Conservation (phyloP, 2,797 vertebrate species). For the Gymnoscopelus microlampas region DNA sequence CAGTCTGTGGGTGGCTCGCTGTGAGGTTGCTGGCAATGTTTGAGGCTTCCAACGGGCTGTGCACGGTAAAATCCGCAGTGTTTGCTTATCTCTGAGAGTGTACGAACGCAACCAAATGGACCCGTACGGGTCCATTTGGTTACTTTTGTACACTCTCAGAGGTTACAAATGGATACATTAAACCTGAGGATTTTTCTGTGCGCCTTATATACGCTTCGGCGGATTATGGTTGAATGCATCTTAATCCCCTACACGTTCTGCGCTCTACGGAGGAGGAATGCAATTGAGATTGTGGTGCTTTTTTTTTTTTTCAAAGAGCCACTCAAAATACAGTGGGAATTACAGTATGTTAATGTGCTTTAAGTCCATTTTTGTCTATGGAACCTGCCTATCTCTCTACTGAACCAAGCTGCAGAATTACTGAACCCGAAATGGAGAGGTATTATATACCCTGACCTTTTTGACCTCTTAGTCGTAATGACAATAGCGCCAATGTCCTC, state of each 20-base stretch:
- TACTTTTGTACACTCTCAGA: too few relatives aligned
- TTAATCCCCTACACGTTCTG: constrained; percentile 49
- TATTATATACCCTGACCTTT: not conserved
- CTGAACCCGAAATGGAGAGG: constrained; percentile 16
- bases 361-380: constrained; percentile 1
- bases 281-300: constrained; percentile 20
- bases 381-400: not conserved
- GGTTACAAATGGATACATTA: too few relatives aligned
- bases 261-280: constrained; percentile 44
- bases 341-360: constrained; percentile 2
- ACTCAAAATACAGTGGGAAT: constrained; percentile 39
- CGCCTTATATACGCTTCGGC: constrained; percentile 17
- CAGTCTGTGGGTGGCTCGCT: constrained; percentile 14
- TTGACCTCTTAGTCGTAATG: not conserved
- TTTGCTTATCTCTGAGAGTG: too few relatives aligned
- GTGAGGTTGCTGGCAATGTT: constrained; percentile 27
- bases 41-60: constrained; percentile 51
- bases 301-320: constrained; percentile 36
- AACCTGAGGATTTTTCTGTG: constrained; percentile 1
- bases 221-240: constrained; percentile 50
- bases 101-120: too few relatives aligned
- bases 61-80: too few relatives aligned
- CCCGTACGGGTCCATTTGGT: too few relatives aligned
- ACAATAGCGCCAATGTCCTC: too few relatives aligned
- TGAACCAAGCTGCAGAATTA: constrained; percentile 19